Evolutionary conservation across 2,797 vertebrate genomes (phyloP).

Genomic region (Brachyalestes nurse): DNA sequence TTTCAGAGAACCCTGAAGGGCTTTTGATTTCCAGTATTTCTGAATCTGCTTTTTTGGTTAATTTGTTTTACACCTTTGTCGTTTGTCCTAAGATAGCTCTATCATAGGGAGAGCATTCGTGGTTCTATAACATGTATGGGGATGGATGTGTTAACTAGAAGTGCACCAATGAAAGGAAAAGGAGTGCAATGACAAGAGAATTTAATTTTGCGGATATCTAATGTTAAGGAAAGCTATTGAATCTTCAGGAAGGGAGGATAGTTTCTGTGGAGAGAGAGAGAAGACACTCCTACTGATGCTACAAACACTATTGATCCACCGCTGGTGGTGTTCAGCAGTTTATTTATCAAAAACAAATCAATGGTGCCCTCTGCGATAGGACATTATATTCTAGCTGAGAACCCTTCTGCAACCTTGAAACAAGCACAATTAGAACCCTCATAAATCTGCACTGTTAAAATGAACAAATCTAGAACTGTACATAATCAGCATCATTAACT

Average conservation of each 20-base stretch:
- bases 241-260: constrained; percentile 9
- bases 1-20: not conserved
- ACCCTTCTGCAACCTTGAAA: constrained; percentile 13
- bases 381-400: constrained; percentile 66
- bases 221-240: constrained; percentile 32
- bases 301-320: constrained; percentile 76
- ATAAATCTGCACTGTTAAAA: not conserved
- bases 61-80: not conserved
- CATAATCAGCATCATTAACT: too few species aligned
- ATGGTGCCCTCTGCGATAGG: constrained; percentile 72
- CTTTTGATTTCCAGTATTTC: too few species aligned
- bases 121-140: not conserved
- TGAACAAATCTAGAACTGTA: not conserved
- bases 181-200: constrained; percentile 21
- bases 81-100: not conserved
- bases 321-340: constrained; percentile 78
- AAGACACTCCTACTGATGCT: constrained; percentile 48
- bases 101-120: not conserved
- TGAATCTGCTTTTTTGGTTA: not conserved
- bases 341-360: constrained; percentile 86
- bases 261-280: constrained; percentile 18
- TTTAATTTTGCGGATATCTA: constrained; percentile 34
- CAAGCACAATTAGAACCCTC: constrained; percentile 12
- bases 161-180: not conserved
- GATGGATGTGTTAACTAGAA: constrained; percentile 7